Evolutionary conservation across 2,797 vertebrate species (phyloP).

Genomic region (Lophius americanus): DNA sequence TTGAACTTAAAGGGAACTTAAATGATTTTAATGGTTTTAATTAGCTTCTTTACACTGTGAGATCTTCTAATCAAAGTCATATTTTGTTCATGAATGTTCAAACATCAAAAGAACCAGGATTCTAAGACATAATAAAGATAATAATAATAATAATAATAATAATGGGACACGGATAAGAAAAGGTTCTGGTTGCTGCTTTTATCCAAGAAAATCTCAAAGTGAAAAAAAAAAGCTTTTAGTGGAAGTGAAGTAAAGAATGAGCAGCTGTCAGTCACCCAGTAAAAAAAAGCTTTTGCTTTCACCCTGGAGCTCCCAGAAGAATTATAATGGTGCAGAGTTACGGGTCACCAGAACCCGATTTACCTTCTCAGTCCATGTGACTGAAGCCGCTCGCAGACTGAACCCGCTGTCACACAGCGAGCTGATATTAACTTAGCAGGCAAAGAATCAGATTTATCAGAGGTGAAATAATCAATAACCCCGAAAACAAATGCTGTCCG

Average conservation of each 20-base stretch:
- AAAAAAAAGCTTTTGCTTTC: background rate
- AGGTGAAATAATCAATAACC: constrained; percentile 25
- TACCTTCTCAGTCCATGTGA: constrained; percentile 1
- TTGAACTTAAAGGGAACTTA: no score
- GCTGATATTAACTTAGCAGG: constrained; percentile 13
- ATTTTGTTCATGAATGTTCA: background rate
- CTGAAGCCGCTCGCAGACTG: no score
- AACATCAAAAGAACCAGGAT: background rate
- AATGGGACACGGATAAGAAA: background rate
- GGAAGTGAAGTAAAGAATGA: background rate
- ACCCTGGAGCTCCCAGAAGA: background rate
- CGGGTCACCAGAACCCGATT: constrained; percentile 14
- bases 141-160: no score
- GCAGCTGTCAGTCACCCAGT: background rate
- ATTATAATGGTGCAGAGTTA: constrained; percentile 1
- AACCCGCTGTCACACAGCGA: background rate
- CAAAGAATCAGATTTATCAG: constrained; percentile 26
- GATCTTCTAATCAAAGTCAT: background rate
- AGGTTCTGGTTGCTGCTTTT: background rate
- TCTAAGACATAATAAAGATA: background rate
- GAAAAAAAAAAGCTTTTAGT: background rate
- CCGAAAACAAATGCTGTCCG: constrained; percentile 21
- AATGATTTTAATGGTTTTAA: no score
- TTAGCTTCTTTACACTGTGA: background rate
- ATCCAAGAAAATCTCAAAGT: background rate